Base-by-base conservation (phyloP, 1,140 invertebrate genomes). In the Dendrolimus punctatus region DNA sequence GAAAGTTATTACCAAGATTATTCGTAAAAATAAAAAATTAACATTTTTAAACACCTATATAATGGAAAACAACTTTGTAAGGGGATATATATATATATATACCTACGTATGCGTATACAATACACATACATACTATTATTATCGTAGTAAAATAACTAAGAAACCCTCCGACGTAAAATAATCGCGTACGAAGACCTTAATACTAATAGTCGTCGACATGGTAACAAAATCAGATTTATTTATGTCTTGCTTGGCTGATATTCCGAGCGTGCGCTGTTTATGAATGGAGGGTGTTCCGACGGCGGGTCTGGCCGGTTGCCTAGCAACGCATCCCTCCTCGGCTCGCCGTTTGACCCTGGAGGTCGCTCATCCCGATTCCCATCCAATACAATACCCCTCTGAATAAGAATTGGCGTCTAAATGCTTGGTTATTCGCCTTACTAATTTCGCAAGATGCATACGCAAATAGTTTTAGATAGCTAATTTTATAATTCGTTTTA, bases 281-380 rank as follows among this genome's bases (percentile, higher is more conserved):
- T 63, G 58, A 63, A 64, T 62, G 58, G 51, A 55, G 51, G 54
- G 53, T 46, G 56, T 8, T 40, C 39, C 53, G 53, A 42, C 50
- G 58, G 39, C 48, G 9, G 6, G 48, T 55, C 44, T 52, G 43
- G 40, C 49, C 46, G 53, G 60, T 67, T 67, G 65, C 65, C 55
- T 59, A 9, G 65, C 57, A 62, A 67, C 65, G 56, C 61, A 48
- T 49, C 57, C 61, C 61, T 63, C 57, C 48, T 39, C 50, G 40
- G 55, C 41, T 47, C 49, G 46, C 52, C 54, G 47, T 43, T 63
- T 63, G 61, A 63, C 61, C 61, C 61, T 63, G 61, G 49, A 59
- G 61, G 51, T 57, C 54, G 51, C 46, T 53, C 53, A 53, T 53
- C 53, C 44, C 42, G 10, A 53, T 46, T 40, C 44, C 45, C 46